Conservation (phyloP, 2,113 vertebrate species). For the Sinocyclocheilus grahami region DNA sequence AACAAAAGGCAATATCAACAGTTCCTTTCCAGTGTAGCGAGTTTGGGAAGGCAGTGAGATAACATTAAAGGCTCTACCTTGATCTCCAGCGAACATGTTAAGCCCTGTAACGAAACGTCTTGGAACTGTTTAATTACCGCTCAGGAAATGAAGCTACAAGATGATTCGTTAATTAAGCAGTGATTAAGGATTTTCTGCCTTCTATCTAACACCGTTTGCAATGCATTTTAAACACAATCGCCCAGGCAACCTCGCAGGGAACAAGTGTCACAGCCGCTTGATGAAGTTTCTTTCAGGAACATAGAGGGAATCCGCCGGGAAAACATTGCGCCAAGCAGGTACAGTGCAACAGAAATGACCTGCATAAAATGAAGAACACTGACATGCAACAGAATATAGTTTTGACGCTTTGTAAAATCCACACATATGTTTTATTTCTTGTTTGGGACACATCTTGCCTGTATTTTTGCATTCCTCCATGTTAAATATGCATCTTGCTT, state of each 20-base stretch:
- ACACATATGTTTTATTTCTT: not conserved
- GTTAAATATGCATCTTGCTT: not conserved
- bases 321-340: too few species aligned
- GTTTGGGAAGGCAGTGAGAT: conserved; percentile 70
- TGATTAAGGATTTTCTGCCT: conserved; percentile 85
- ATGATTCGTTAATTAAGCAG: conserved; percentile 86
- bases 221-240: conserved; percentile 82
- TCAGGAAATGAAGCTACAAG: conserved; percentile 84
- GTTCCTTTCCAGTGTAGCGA: conserved; percentile 76
- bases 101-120: conserved; percentile 84
- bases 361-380: not conserved
- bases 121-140: conserved; percentile 84
- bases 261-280: conserved; percentile 77
- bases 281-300: conserved; percentile 76
- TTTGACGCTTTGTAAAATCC: not conserved
- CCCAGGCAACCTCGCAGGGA: conserved; percentile 75
- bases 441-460: not conserved
- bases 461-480: not conserved
- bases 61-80: conserved; percentile 85
- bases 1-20: conserved; percentile 80
- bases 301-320: conserved; percentile 42
- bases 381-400: not conserved
- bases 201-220: conserved; percentile 79
- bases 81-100: conserved; percentile 84
- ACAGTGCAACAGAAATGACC: conserved; percentile 16